These are phyloP conservation scores for Amniataba percoides DNA, from an alignment of 2,797 vertebrate genomes.

Conservation along the genomic window DNA sequence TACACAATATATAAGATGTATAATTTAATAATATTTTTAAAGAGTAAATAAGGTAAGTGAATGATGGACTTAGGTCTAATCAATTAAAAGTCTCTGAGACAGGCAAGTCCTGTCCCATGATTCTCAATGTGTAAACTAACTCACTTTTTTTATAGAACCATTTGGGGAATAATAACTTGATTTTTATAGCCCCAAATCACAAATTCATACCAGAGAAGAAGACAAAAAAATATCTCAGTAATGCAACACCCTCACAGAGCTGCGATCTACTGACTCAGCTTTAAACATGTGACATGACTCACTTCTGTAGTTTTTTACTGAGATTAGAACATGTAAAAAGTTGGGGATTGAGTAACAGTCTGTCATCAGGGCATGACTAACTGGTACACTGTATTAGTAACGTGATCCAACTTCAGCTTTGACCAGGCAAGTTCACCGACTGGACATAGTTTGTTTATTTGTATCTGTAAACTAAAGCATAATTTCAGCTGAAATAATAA, in stretches of 20 bases:
- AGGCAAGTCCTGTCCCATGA: too few relatives aligned
- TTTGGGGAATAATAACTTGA: background rate
- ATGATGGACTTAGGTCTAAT: background rate
- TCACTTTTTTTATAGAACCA: background rate
- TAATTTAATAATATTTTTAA: background rate
- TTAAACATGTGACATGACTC: slow-evolving; percentile 30
- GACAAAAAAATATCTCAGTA: background rate
- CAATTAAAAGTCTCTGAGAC: background rate
- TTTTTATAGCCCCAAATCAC: background rate
- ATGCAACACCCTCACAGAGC: background rate
- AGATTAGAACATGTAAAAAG: slow-evolving; percentile 19
- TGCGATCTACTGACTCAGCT: slow-evolving; percentile 21
- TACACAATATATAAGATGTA: background rate
- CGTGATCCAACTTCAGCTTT: too few relatives aligned
- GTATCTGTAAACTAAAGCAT: too few relatives aligned
- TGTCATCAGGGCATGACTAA: slow-evolving; percentile 37
- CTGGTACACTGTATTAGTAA: background rate
- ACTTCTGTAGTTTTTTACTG: background rate
- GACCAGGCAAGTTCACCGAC: too few relatives aligned
- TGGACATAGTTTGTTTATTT: too few relatives aligned
- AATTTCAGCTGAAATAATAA: too few relatives aligned
- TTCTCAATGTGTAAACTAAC: background rate
- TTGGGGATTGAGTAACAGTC: slow-evolving; percentile 42
- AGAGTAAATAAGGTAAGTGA: too few relatives aligned
- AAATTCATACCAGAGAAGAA: background rate